Base-by-base conservation (phyloP, 30 jellyfish, hydroid and myxozoan genomes). In the Aurelia coerulea region DNA sequence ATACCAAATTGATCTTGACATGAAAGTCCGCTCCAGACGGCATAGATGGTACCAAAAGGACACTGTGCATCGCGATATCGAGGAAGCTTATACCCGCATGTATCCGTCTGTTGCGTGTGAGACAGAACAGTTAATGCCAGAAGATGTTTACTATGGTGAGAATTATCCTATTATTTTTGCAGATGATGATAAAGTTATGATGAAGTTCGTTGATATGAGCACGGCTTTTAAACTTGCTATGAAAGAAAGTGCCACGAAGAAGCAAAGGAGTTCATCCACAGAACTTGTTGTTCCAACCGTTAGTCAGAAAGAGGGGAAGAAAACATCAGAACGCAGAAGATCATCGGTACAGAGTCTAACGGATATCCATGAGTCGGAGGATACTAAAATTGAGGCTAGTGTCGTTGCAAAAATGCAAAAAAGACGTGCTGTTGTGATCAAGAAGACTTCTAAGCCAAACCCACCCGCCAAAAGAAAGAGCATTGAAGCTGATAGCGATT, bases 121-220 rank as follows among this genome's bases (percentile, higher is more conserved):
- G 69, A 74, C 94, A 51, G 83, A 41, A 3, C 88, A 85, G 52
- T 69, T 74, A 1, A 32, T 74, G 65, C 94, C 88, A 1, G 94
- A 85, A 49, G 88, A 74, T 42, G 70, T 74, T 37, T 76, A 74
- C 18, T 74, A 85, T 67, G 88, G 88, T 4, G 94, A 85, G 23
- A 76, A 85, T 60, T 74, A 74, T 49, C 88, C 88, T 0, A 67
- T 85, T 23, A 53, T 74, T 60, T 85, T 85, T 76, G 88, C 88
- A 42, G 94, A 85, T 85, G 94, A 85, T 12, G 84, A 85, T 16
- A 29, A 64, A 15, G 81, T 85, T 42, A 76, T 66, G 42, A 74
- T 74, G 88, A 85, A 85, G 50, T 85, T 85, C 46, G 94, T 85
- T 51, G 94, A 85, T 29, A 85, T 85, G 94, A 74, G 94, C 78